Evolutionary conservation across 2,797 vertebrate genomes (phyloP), one percentile per base, ranked within the genome.

Genomic region (Alfaro cultratus): DNA sequence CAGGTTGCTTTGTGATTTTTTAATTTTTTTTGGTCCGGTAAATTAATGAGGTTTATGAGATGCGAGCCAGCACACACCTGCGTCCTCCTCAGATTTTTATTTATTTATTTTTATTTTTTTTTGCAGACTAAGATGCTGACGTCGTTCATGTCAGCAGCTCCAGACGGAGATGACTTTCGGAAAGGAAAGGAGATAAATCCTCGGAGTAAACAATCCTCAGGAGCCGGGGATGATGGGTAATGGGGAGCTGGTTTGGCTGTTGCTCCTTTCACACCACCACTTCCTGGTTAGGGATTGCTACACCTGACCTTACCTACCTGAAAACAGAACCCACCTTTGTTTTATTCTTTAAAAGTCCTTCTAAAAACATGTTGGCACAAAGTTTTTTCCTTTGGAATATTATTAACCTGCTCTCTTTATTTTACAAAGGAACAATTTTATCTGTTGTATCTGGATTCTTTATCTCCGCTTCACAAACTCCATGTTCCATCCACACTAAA

Each of bases 41-140:
- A 85, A 81, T 86, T 93, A 91, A 93, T 89, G 86, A 91, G 86
- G 83, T 93, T 84, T 91, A 80, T 62, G 73, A 89, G 83, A 75
- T 31, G 1, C 80, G 83, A 72, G 79, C 81, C 80, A 47, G 78
- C 0, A 60, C 80, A 79, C 93, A 94, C 89, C 91, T 92, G 92
- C 43, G 89, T 81, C 93, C 41, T 86, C 91, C 57, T 80, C 82
- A 70, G 45, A 83, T 89, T 87, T 84, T 78, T 77, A 79, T 12
- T 15, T 45, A 45, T 45, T 49, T 49, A 51, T 51, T 51, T 47
- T 18, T 47, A 6, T 18, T 49, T 46, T 46, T 21, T 51, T 51
- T 51, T 53, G 21, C 46, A 0, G 83, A 88, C 73, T 55, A 80
- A 53, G 74, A 88, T 51, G 11, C 77, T 80, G 77, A 87, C 75